Conservation (phyloP, 1,140 invertebrate species). For the Lepidotrigona ventralis region DNA sequence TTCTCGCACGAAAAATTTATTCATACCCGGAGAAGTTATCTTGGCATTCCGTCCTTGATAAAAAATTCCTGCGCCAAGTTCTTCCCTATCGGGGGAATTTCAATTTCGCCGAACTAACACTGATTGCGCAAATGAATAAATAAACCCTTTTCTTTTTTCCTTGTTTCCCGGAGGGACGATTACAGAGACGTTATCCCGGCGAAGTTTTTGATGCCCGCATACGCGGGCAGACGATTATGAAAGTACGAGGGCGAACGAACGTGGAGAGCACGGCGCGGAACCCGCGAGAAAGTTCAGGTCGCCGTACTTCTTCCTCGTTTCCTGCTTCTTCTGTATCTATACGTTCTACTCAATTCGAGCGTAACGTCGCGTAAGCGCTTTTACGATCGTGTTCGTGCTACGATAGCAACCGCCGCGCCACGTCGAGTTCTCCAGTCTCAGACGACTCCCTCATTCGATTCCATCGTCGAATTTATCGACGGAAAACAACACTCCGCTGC, state of each 20-base stretch:
- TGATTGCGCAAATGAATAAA: constrained; percentile 25
- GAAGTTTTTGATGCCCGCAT: constrained; percentile 38
- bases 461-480: constrained; percentile 66
- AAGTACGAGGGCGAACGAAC: constrained; percentile 41
- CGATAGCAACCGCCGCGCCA: constrained; percentile 57
- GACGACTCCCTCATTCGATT: constrained; percentile 60
- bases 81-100: background rate
- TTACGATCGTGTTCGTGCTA: constrained; percentile 65
- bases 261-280: constrained; percentile 18
- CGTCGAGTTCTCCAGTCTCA: constrained; percentile 42
- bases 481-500: constrained; percentile 57
- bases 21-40: background rate
- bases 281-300: constrained; percentile 47
- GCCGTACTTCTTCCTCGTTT: constrained; percentile 44
- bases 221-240: constrained; percentile 28
- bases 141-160: background rate
- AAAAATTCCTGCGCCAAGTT: constrained; percentile 11
- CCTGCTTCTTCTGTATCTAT: constrained; percentile 57
- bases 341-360: constrained; percentile 61
- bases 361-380: constrained; percentile 69
- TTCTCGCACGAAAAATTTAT: constrained; percentile 5
- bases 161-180: background rate
- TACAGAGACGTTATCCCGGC: background rate
- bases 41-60: constrained; percentile 2
- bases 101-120: background rate